A percentile compares a stretch with the other conserved stretches of the same genome.
phyloP scores from a whole-genome alignment of 2,888 invertebrate genomes.

The Lordiphosa andalusiaca region DNA sequence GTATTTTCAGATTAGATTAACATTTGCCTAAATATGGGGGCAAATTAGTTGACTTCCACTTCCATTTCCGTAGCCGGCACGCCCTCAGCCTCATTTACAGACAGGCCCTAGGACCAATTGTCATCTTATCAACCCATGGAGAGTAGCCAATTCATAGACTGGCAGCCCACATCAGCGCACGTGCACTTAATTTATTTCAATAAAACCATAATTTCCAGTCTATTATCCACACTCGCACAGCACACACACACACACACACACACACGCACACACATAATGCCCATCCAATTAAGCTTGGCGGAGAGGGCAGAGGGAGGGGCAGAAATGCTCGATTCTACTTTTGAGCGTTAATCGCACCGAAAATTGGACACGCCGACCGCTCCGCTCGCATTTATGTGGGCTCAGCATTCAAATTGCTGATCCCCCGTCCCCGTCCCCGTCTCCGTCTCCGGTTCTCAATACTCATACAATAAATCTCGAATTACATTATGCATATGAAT shows the following conservation, averaged over 20 bases:
- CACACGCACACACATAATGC: slow-evolving; percentile 30
- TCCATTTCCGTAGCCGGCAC: not conserved
- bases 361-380: slow-evolving; percentile 47
- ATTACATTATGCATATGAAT: slow-evolving; percentile 66
- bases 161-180: slow-evolving; percentile 66
- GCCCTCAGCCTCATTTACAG: slow-evolving; percentile 4
- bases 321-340: slow-evolving; percentile 12
- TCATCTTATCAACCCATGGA: slow-evolving; percentile 26
- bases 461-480: slow-evolving; percentile 66
- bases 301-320: not conserved
- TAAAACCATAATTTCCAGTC: slow-evolving; percentile 70
- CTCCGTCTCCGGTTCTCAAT: slow-evolving; percentile 37
- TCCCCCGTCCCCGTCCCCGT: not conserved
- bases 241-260: slow-evolving; percentile 14
- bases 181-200: slow-evolving; percentile 75
- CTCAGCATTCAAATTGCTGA: slow-evolving; percentile 29
- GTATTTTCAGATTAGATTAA: slow-evolving; percentile 59
- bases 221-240: slow-evolving; percentile 57
- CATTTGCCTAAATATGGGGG: slow-evolving; percentile 56
- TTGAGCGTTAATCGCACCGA: slow-evolving; percentile 62
- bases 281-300: slow-evolving; percentile 61
- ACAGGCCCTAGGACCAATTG: slow-evolving; percentile 34
- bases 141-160: slow-evolving; percentile 30
- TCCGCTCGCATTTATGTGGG: slow-evolving; percentile 48
- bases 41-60: slow-evolving; percentile 20